phyloP scores from a whole-genome alignment of 2,113 vertebrate genomes.

The Siphamia tubifer region DNA sequence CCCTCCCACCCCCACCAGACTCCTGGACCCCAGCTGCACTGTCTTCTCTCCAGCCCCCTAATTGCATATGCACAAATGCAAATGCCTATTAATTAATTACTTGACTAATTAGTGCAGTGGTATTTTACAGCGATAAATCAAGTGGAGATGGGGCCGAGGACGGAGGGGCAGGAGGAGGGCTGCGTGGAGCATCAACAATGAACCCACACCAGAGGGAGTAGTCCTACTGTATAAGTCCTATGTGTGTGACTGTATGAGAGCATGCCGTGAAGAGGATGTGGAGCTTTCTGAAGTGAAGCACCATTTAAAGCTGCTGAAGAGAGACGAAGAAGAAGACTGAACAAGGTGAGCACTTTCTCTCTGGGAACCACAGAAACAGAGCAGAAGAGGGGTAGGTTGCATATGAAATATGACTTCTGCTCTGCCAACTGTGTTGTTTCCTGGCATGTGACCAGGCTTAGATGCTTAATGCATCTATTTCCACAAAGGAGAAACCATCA shows the following conservation, averaged over 20 bases:
- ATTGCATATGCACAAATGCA: slow-evolving; percentile 99
- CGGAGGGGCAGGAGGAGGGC: slow-evolving; percentile 81
- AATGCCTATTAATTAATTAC: slow-evolving; percentile 99
- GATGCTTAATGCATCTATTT: slow-evolving; percentile 13
- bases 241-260: slow-evolving; percentile 4
- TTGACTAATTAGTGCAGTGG: slow-evolving; percentile 99
- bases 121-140: slow-evolving; percentile 99
- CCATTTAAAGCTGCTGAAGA: neutral
- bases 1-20: slow-evolving; percentile 46
- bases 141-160: slow-evolving; percentile 92
- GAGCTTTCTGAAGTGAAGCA: slow-evolving; percentile 16
- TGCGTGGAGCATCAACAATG: slow-evolving; percentile 55
- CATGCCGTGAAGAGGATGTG: slow-evolving; percentile 11
- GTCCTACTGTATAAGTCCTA: slow-evolving; percentile 33
- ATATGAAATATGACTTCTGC: slow-evolving; percentile 44
- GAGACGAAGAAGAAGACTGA: slow-evolving; percentile 1
- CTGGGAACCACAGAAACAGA: neutral
- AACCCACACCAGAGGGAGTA: slow-evolving; percentile 54
- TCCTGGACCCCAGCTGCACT: slow-evolving; percentile 91
- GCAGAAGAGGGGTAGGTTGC: slow-evolving; percentile 13
- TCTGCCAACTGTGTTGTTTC: slow-evolving; percentile 25
- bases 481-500: slow-evolving; percentile 14
- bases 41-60: slow-evolving; percentile 94
- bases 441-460: slow-evolving; percentile 47
- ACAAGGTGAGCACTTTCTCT: slow-evolving; percentile 4